Evolutionary conservation across 1,140 invertebrate species (phyloP).

Genomic region (Mercenaria mercenaria): DNA sequence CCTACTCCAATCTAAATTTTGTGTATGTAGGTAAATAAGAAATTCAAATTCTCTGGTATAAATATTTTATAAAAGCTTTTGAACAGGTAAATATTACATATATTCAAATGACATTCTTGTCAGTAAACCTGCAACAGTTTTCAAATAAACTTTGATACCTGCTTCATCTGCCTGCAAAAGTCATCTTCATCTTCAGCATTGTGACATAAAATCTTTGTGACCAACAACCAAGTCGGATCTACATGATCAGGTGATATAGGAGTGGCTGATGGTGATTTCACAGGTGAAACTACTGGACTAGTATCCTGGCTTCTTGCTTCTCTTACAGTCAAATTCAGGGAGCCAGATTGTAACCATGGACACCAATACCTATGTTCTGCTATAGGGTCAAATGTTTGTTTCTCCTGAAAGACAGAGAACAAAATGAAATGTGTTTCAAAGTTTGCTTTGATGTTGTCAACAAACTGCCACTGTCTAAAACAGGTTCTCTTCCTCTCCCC

Average conservation of each 20-base stretch:
- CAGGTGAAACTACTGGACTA: background rate
- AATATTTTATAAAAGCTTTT: too few relatives aligned
- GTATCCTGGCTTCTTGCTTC: background rate
- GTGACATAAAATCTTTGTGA: slow-evolving; percentile 19
- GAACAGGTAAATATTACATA: too few relatives aligned
- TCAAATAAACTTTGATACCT: too few relatives aligned
- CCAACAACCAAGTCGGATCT: slow-evolving; percentile 21
- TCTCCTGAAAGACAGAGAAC: slow-evolving; percentile 40
- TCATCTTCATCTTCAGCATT: background rate
- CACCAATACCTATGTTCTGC: slow-evolving; percentile 76
- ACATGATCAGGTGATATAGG: background rate
- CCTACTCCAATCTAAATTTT: too few relatives aligned
- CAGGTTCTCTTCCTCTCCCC: background rate
- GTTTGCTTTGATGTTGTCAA: background rate
- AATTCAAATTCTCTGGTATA: too few relatives aligned
- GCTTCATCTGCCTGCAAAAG: slow-evolving; percentile 34
- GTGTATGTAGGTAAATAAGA: too few relatives aligned
- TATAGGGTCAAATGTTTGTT: slow-evolving; percentile 71
- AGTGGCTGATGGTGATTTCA: background rate
- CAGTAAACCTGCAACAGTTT: too few relatives aligned
- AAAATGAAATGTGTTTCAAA: too few relatives aligned
- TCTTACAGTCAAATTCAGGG: background rate
- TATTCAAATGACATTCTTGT: too few relatives aligned
- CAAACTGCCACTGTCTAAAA: background rate
- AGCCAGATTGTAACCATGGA: slow-evolving; percentile 67